Evolutionary conservation across 2,888 invertebrate genomes (phyloP), one percentile per base, ranked within the genome.

Genomic region (Acanthosepion lycidas): DNA sequence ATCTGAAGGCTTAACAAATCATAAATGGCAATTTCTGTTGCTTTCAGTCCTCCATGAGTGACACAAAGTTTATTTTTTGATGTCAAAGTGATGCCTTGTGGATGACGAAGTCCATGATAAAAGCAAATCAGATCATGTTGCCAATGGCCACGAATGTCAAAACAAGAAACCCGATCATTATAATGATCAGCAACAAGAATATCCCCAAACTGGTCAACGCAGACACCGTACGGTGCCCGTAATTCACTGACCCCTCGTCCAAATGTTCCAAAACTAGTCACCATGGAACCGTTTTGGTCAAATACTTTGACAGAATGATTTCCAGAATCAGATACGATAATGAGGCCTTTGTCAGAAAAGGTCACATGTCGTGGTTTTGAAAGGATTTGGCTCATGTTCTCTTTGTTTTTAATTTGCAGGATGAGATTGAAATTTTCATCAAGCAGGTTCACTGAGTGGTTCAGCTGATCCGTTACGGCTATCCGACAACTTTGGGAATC

Each of bases 121-220:
- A 95, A 93, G 6, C 95, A 95, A 18, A 97, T 94, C 42, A 97
- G 53, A 93, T 97, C 96, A 26, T 96, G 95, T n/a, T 96, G 94
- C 94, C 96, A 96, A 53, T 95, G 95, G 26, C 97, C 97, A 18
- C 95, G 95, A 42, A 95, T 95, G 51, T 95, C 95, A 95, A 96
- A 97, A 55, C 96, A 94, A 1, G 96, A 96, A 18, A 97, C 95
- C 0, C 97, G 95, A 94, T 96, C 96, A 96, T 98, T 98, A 95
- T 98, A 98, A 97, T 98, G 98, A 95, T 98, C 98, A 8, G 98
- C 97, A 8, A 98, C 98, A 20, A 98, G 96, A 95, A 98, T 97
- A 95, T 97, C 97, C 94, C 97, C 97, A 91, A 97, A 96, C 20
- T 96, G 96, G 95, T 98, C 98, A 8, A 97, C 97, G 53, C 97